Conservation (phyloP, 2,888 invertebrate genomes). For the Ormyrus thymus region DNA sequence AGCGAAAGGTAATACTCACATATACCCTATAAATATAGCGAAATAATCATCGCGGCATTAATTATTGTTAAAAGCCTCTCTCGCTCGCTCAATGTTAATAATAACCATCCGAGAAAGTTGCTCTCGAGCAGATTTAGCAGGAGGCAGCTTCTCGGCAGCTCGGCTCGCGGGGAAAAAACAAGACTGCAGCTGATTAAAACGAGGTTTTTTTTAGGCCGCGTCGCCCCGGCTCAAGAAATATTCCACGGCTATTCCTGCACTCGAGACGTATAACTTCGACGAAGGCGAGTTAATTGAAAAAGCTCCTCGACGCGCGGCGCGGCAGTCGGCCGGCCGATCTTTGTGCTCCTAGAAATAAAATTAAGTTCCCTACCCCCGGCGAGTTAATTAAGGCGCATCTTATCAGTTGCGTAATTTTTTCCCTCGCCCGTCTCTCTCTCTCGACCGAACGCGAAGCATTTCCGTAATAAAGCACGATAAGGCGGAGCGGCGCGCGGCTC, state of each 20-base stretch:
- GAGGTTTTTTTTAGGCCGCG: constrained; percentile 40
- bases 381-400: constrained; percentile 54
- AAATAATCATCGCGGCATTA: too few species aligned
- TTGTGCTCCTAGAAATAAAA: constrained; percentile 42
- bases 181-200: constrained; percentile 47
- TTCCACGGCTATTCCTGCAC: constrained; percentile 41
- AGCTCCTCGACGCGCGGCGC: constrained; percentile 15
- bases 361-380: constrained; percentile 40
- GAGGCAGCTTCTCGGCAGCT: too few species aligned
- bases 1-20: too few species aligned
- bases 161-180: too few species aligned
- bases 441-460: constrained; percentile 1
- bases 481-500: background rate
- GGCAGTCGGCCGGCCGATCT: background rate
- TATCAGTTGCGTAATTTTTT: constrained; percentile 51
- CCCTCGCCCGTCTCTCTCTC: background rate
- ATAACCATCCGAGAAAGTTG: too few species aligned
- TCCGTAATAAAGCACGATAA: constrained; percentile 46
- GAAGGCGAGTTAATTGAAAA: constrained; percentile 52
- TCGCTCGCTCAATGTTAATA: too few species aligned
- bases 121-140: too few species aligned
- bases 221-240: constrained; percentile 2
- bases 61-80: too few species aligned
- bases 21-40: too few species aligned
- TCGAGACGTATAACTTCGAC: constrained; percentile 43